phyloP scores from a whole-genome alignment of 2,888 invertebrate genomes.

The Andrena praecox region DNA sequence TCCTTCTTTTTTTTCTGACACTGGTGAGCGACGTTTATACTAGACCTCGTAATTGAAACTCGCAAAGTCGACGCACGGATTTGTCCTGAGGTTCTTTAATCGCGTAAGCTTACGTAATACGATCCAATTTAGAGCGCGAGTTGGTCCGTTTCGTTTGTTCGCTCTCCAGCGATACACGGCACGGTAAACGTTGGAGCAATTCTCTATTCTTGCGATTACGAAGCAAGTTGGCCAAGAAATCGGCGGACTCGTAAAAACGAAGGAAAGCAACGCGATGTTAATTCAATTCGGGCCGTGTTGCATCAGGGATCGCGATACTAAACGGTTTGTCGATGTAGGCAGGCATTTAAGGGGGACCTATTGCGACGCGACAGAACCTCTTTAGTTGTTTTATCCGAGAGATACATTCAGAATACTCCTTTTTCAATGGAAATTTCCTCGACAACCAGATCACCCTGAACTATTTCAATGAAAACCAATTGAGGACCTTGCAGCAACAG shows the following conservation, averaged over 20 bases:
- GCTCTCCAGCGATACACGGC: constrained; percentile 56
- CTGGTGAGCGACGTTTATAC: constrained; percentile 30
- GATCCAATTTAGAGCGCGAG: constrained; percentile 71
- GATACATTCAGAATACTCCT: background rate
- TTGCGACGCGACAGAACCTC: background rate
- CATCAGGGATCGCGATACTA: background rate
- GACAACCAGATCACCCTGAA: no score
- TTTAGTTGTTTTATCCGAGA: background rate
- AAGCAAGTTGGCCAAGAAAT: constrained; percentile 50
- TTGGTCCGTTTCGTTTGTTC: constrained; percentile 56
- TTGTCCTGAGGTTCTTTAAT: constrained; percentile 74
- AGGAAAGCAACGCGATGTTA: constrained; percentile 22
- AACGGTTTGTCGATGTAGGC: background rate
- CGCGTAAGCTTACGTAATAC: constrained; percentile 69
- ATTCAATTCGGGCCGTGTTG: constrained; percentile 18
- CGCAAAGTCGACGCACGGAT: constrained; percentile 67
- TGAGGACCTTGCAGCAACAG: no score
- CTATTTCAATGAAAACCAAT: no score
- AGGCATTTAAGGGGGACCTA: background rate
- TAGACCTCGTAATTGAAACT: constrained; percentile 59
- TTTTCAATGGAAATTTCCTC: no score
- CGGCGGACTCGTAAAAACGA: constrained; percentile 33
- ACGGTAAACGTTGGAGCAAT: constrained; percentile 23
- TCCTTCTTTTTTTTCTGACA: background rate
- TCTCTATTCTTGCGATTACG: constrained; percentile 49